Evolutionary conservation across 2,888 invertebrate species (phyloP).

Genomic region (Meghimatium bilineatum): DNA sequence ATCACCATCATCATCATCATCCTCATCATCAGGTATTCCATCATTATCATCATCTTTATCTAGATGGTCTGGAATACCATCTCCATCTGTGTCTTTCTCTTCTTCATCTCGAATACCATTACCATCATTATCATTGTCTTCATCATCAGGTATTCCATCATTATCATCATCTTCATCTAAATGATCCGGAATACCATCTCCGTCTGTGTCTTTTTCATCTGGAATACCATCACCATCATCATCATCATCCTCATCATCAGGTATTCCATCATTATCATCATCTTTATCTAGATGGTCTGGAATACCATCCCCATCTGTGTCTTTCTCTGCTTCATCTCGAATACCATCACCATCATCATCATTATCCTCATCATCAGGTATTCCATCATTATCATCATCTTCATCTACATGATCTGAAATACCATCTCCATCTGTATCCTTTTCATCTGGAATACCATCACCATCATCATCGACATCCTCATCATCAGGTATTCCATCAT

Average conservation of each 20-base stretch:
- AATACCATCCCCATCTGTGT: constrained; percentile 68
- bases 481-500: constrained; percentile 59
- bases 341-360: constrained; percentile 72
- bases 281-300: constrained; percentile 59
- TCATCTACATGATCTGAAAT: constrained; percentile 61
- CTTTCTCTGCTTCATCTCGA: constrained; percentile 67
- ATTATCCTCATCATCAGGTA: constrained; percentile 68
- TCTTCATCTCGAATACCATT: constrained; percentile 57
- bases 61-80: constrained; percentile 65
- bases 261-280: constrained; percentile 64
- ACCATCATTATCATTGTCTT: constrained; percentile 65
- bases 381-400: constrained; percentile 65
- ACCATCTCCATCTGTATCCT: constrained; percentile 69
- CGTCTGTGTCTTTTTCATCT: constrained; percentile 68
- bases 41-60: constrained; percentile 65
- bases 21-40: constrained; percentile 67
- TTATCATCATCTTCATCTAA: constrained; percentile 66
- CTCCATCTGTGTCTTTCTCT: constrained; percentile 61
- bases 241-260: constrained; percentile 68
- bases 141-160: constrained; percentile 63
- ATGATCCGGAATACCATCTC: constrained; percentile 73
- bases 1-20: constrained; percentile 69
- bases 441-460: constrained; percentile 68
- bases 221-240: constrained; percentile 70
- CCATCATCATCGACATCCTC: constrained; percentile 64